Conservation (phyloP, 2,113 vertebrate species). For the Ploceus nigricollis region DNA sequence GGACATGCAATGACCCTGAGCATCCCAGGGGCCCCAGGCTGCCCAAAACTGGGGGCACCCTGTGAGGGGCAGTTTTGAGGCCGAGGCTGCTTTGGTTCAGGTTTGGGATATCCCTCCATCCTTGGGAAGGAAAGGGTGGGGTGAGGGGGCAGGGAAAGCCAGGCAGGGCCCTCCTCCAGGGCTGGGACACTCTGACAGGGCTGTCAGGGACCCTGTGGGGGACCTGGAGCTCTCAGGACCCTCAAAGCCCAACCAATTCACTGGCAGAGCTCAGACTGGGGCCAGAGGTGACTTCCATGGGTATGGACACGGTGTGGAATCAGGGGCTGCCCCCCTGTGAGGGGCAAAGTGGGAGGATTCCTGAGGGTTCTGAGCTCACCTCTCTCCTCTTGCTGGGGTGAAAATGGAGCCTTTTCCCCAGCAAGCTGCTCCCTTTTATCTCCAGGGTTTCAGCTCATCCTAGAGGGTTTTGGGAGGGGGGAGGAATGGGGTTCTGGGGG, state of each 20-base stretch:
- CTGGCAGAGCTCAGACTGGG: neutral
- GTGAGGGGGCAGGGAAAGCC: neutral
- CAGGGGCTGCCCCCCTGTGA: neutral
- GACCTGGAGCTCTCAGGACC: neutral
- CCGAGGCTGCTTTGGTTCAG: neutral
- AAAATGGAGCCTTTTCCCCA: neutral
- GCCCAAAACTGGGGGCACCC: neutral
- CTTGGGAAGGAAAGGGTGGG: neutral
- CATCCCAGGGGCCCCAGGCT: fast-evolving
- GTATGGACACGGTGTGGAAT: neutral
- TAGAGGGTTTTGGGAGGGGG: neutral
- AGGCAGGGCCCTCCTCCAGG: neutral
- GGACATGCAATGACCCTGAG: neutral
- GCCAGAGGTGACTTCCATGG: neutral
- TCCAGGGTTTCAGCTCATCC: neutral
- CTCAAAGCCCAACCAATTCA: no score
- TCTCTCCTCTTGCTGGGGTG: neutral
- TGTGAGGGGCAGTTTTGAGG: neutral
- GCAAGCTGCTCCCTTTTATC: neutral
- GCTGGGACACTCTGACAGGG: neutral
- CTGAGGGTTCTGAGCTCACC: fast-evolving
- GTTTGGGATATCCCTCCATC: neutral
- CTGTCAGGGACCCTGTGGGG: neutral
- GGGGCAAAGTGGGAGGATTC: neutral
- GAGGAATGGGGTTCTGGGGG: neutral